A percentile compares a stretch with the other conserved stretches of the same genome.
These are phyloP conservation scores for Xestia c-nigrum DNA, from an alignment of 2,888 invertebrate genomes.

Conservation along the genomic window DNA sequence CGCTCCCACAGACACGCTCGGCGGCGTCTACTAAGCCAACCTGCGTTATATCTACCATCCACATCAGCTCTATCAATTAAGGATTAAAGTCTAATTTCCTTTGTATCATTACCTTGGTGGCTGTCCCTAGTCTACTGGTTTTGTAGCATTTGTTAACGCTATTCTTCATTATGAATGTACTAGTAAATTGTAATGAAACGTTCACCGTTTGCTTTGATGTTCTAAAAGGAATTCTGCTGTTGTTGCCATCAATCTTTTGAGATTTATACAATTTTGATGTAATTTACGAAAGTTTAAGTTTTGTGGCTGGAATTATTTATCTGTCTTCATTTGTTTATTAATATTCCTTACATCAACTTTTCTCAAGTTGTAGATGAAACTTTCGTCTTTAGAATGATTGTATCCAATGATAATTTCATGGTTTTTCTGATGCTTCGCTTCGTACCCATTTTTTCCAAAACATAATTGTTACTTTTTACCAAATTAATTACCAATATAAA, in stretches of 20 bases:
- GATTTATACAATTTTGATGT: conserved; percentile 6
- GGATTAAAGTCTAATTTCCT: conserved; percentile 62
- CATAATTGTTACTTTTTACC: conserved; percentile 7
- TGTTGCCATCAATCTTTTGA: conserved; percentile 20
- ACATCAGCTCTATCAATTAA: conserved; percentile 68
- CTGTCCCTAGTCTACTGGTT: conserved; percentile 56
- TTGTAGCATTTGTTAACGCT: conserved; percentile 64
- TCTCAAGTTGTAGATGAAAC: neutral
- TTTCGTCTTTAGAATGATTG: neutral
- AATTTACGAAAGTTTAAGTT: neutral
- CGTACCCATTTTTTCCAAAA: conserved; percentile 6
- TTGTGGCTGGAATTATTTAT: neutral
- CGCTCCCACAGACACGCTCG: conserved; percentile 85
- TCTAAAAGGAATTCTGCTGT: conserved; percentile 35
- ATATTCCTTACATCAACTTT: neutral
- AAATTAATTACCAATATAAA: no score
- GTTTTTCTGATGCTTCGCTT: conserved; percentile 1
- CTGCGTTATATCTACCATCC: conserved; percentile 49
- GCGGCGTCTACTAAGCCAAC: conserved; percentile 68
- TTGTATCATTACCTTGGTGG: conserved; percentile 11
- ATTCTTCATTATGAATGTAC: conserved; percentile 63
- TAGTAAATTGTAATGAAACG: conserved; percentile 59
- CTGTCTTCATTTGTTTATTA: neutral
- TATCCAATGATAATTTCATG: conserved; percentile 10
- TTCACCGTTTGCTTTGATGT: conserved; percentile 52